These are phyloP conservation scores for Chydorus sphaericus DNA, from an alignment of 2,888 invertebrate genomes.

Conservation along the genomic window DNA sequence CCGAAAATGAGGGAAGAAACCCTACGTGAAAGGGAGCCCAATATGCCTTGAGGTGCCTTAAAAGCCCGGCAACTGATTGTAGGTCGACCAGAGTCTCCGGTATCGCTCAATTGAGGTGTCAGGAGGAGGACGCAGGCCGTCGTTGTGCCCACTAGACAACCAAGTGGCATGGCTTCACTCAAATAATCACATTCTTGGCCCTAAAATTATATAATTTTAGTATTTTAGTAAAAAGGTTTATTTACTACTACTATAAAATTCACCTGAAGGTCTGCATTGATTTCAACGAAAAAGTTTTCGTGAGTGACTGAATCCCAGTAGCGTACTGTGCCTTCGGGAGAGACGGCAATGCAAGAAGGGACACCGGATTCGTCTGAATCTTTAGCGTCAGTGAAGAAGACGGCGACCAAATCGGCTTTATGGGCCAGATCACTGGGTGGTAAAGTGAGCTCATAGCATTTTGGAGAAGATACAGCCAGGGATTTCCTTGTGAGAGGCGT, in stretches of 20 bases:
- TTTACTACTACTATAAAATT: not conserved
- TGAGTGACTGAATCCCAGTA: conserved; percentile 85
- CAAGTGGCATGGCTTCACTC: conserved; percentile 48
- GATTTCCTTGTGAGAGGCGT: conserved; percentile 30
- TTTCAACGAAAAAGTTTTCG: conserved; percentile 70
- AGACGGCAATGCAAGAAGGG: conserved; percentile 78
- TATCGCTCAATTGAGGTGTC: conserved; percentile 42
- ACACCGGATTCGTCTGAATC: conserved; percentile 31
- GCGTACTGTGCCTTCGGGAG: conserved; percentile 82
- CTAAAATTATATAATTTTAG: conserved; percentile 15
- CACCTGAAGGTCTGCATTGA: conserved; percentile 62
- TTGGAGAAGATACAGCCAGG: conserved; percentile 34
- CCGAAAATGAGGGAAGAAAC: conserved; percentile 72
- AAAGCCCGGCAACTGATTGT: conserved; percentile 45
- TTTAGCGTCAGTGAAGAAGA: conserved; percentile 48
- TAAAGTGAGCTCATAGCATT: conserved; percentile 64
- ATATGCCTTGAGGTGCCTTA: conserved; percentile 50
- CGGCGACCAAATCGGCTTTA: conserved; percentile 63
- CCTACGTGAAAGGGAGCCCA: conserved; percentile 70
- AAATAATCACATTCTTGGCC: conserved; percentile 73
- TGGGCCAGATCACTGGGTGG: conserved; percentile 88
- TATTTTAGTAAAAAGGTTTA: not conserved
- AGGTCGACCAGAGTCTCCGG: too few species aligned
- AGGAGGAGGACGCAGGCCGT: conserved; percentile 71
- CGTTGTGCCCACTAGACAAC: conserved; percentile 76